These are phyloP conservation scores for Ferdinandea cuprea DNA, from an alignment of 2,888 invertebrate genomes.

Conservation along the genomic window DNA sequence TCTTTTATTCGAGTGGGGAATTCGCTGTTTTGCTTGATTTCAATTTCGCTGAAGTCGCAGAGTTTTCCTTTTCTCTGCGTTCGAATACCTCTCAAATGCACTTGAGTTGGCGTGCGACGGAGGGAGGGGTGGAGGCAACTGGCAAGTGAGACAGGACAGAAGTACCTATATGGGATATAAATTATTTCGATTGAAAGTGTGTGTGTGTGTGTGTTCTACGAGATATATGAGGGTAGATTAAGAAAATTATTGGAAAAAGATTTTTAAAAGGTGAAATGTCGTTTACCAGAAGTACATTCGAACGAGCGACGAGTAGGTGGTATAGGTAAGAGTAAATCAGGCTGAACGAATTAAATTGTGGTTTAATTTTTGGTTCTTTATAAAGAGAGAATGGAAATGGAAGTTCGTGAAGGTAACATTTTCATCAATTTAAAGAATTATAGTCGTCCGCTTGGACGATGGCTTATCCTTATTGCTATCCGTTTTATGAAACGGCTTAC, in stretches of 20 bases:
- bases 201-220: conserved; percentile 3
- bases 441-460: no score
- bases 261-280: conserved; percentile 53
- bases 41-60: conserved; percentile 68
- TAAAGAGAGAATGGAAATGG: background rate
- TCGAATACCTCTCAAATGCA: conserved; percentile 51
- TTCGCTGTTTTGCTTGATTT: conserved; percentile 74
- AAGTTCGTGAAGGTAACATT: background rate
- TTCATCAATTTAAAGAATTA: no score
- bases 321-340: conserved; percentile 33
- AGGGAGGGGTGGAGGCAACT: no score
- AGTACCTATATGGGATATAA: no score
- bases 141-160: no score
- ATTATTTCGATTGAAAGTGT: conserved; percentile 52
- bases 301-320: background rate
- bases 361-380: conserved; percentile 6
- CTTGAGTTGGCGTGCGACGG: conserved; percentile 33
- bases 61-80: conserved; percentile 25
- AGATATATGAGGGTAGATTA: conserved; percentile 64
- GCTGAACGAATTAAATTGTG: conserved; percentile 45
- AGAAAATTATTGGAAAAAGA: conserved; percentile 66
- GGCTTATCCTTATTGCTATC: no score
- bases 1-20: conserved; percentile 52
- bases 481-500: no score
- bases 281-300: conserved; percentile 7